Base-by-base conservation (phyloP, 2,888 invertebrate genomes). In the Lissonota sp. region DNA sequence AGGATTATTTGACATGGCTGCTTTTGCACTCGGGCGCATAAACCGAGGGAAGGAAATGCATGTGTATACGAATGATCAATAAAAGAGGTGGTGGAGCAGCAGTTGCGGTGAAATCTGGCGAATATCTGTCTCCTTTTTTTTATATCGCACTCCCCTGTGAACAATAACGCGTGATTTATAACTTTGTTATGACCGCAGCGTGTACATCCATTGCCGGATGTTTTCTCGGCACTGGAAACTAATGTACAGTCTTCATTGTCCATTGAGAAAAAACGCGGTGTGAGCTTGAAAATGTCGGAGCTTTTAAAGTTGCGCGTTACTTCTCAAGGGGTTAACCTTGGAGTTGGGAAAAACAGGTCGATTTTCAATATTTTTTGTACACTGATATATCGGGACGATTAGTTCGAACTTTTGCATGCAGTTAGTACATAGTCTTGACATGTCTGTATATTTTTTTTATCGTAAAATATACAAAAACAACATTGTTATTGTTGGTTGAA, bases 131-230 rank as follows among this genome's bases (percentile, higher is more conserved):
- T 42, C 37, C 53, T 63, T 79, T 70, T 79, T 70, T 66, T 44
- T 26, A 3, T 46, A 42, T 58, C 51, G 69, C 40, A 14, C 72
- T 51, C 71, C 77, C 16, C 53, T 44, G 69, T 51, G 66, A 42
- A 83, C 76, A 75, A 84, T 84, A 60, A 62, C 67, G 39, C 55
- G 51, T 75, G 80, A 84, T 84, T 82, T 78, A 84, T 73, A 57
- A 77, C 67, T 63, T 66, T 70, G 78, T 82, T 80, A 82, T 74
- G 62, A 42, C 63, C 46, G 49, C 46, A 44, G 44, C 16, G 42
- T 60, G 70, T 5, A 74, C 12, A 49, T 51, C 12, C 10, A 26
- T 8, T 37, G 14, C 14, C 16, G 39, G 39, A 70, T 39, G 26
- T 26, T 26, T 16, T 8, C 44, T 8, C 44, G 4, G 5, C 42